Evolutionary conservation across 1,140 invertebrate species (phyloP), one percentile per base, ranked within the genome.

Genomic region (Elymnias hypermnestra): DNA sequence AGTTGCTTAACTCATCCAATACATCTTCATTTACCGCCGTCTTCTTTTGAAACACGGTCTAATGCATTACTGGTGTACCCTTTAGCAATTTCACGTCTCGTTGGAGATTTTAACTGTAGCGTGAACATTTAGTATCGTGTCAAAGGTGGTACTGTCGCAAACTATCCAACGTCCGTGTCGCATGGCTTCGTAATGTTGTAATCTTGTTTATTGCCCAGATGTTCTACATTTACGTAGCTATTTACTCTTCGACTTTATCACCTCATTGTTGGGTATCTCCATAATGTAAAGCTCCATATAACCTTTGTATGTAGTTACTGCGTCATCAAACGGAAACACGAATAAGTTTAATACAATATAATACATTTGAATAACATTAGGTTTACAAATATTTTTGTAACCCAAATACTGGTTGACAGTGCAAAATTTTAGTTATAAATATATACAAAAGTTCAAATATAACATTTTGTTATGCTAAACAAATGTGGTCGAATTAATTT

Each of bases 1-100:
- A 26, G n/a, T 9, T 7, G 23, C 3, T 9, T 9, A 26, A 8
- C 8, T 22, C 21, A 8, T 26, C 23, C 23, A 9, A 8, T 29
- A 29, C 26, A 12, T 29, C 4, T 29, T 33, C 7, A 15, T 15
- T 3, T 29, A 13, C 14, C 3, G 3, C 5, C 14, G 1, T 15
- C 13, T 15, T 33, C 13, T 15, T 33, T 8, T 6, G 29, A 13
- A 29, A 29, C 12, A 13, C 10, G 12, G 7, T 15, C 13, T 8
- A 1, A 8, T 33, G 12, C 29, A 7, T 14, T 33, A 12, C 21
- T 23, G 18, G 43, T 21, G 35, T 37, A 26, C 33, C 35, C 33
- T 45, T 14, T 19, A 37, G 23, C 25, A 45, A 45, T 45, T 45
- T 45, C 43, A 21, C 43, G 18, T 45, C 33, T 37, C 40, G 40